Base-by-base conservation (phyloP, 2,113 vertebrate species). In the Lutjanus erythropterus region DNA sequence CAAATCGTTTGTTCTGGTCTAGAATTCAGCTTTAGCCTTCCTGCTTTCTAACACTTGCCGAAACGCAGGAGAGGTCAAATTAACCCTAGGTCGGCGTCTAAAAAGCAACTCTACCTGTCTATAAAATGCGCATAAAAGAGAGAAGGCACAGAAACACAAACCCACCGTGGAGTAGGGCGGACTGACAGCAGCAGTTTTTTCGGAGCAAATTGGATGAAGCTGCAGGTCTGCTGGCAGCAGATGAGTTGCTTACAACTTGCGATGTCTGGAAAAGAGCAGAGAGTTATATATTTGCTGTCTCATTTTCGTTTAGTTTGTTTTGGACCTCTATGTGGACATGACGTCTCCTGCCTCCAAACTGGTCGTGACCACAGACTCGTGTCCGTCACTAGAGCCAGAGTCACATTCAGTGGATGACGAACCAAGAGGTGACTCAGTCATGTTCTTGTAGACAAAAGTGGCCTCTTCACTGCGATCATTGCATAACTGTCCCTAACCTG, bases 111-210 rank as follows among this genome's bases (percentile, higher is more conserved):
- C 39, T 69, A 78, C 19, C 69, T 67, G 75, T 88, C 86, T 93
- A 92, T 84, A 93, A 93, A 93, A 93, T 62, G 75, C 61, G 75
- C 89, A 85, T 85, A 84, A 88, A 90, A 93, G 87, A 92, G 86
- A 91, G 88, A 94, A 94, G 93, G 93, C 93, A 94, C 93, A 80
- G 87, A 89, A 90, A 92, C 83, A 89, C 88, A 89, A 88, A 86
- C 88, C 91, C 91, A 81, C 88, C 27, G 27, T 55, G 65, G 42
- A 71, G 88, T 73, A 73, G 90, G 83, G 80, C 39, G 78, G 74
- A 90, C 85, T 49, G 74, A 85, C 88, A 86, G 84, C 87, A 81
- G 88, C 80, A 87, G 84, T 81, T 68, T 85, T 41, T 81, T 61
- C 3, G 33, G 70, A 83, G 85, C 73, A 78, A 82, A 80, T 79